Percentiles rank a stretch among this genome's conserved stretches.
phyloP scores from a whole-genome alignment of 2,888 invertebrate species.

The Corbicula japonica region DNA sequence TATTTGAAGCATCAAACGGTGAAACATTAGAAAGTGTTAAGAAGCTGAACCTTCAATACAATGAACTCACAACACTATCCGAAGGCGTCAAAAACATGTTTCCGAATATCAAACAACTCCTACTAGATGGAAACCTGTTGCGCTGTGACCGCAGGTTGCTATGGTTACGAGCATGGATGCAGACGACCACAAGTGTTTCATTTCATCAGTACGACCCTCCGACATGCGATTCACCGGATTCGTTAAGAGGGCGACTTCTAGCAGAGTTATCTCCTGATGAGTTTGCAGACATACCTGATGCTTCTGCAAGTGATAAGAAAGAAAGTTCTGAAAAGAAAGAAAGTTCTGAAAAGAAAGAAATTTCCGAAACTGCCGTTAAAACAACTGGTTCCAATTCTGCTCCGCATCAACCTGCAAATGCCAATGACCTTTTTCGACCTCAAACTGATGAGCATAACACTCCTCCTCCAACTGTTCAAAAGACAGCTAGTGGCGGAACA shows the following conservation, averaged over 20 bases:
- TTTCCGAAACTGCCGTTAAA: background rate
- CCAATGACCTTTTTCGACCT: background rate
- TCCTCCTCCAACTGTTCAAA: background rate
- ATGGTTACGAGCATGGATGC: conserved; percentile 89
- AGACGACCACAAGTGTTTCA: conserved; percentile 86
- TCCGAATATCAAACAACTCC: conserved; percentile 90
- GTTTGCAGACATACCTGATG: conserved; percentile 55
- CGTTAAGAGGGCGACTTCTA: conserved; percentile 79
- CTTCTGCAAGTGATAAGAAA: conserved; percentile 11
- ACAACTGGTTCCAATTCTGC: background rate
- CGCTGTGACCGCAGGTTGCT: conserved; percentile 88
- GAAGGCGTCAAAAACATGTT: conserved; percentile 91
- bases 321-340: conserved; percentile 9
- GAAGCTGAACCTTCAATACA: conserved; percentile 90
- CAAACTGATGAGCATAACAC: background rate
- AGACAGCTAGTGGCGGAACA: conserved; percentile 9
- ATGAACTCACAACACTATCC: conserved; percentile 90
- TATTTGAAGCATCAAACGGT: conserved; percentile 41
- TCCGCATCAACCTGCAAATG: conserved; percentile 2
- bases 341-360: conserved; percentile 9
- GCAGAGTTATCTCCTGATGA: conserved; percentile 63
- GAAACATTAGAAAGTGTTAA: conserved; percentile 35
- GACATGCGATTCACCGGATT: conserved; percentile 85
- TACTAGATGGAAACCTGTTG: conserved; percentile 91
- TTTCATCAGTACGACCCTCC: conserved; percentile 85